Conservation (phyloP, 2,113 vertebrate species). For the Nymphicus hollandicus region DNA sequence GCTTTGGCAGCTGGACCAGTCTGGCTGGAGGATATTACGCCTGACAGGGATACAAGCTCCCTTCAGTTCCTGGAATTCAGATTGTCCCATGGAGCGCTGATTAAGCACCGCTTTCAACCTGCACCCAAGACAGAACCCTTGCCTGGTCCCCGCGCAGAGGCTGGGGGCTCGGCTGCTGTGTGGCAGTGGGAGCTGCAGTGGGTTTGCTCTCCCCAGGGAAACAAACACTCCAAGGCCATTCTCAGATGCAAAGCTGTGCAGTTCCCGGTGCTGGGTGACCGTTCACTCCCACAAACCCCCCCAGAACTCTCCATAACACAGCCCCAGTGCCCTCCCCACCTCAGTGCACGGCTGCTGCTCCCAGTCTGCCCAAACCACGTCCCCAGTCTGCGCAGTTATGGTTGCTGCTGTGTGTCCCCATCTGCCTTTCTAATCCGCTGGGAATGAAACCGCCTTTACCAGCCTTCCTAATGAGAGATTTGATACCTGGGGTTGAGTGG, state of each 20-base stretch:
- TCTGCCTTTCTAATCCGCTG: conserved; percentile 10
- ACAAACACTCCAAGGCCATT: not conserved
- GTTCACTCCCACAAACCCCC: not conserved
- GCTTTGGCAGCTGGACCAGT: conserved; percentile 75
- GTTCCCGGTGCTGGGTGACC: rapidly evolving
- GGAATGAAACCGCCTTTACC: not conserved
- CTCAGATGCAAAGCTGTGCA: not conserved
- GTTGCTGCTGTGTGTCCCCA: not conserved
- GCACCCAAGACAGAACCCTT: conserved; percentile 45
- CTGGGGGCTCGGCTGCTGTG: not conserved
- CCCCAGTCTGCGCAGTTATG: not conserved
- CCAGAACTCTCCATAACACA: not conserved
- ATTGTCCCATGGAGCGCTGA: conserved; percentile 64
- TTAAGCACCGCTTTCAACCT: conserved; percentile 61
- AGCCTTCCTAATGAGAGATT: not conserved
- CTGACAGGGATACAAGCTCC: conserved; percentile 64
- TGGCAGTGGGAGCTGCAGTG: not conserved
- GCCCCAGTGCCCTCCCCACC: not conserved
- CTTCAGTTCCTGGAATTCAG: conserved; percentile 71
- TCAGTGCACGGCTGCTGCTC: not conserved
- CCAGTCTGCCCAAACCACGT: not conserved
- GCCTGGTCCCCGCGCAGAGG: not conserved
- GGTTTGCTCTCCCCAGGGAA: not conserved
- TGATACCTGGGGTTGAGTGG: not conserved
- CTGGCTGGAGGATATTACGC: conserved; percentile 70